Conservation (phyloP, 2,888 invertebrate species). For the Uloborus plumipes region DNA sequence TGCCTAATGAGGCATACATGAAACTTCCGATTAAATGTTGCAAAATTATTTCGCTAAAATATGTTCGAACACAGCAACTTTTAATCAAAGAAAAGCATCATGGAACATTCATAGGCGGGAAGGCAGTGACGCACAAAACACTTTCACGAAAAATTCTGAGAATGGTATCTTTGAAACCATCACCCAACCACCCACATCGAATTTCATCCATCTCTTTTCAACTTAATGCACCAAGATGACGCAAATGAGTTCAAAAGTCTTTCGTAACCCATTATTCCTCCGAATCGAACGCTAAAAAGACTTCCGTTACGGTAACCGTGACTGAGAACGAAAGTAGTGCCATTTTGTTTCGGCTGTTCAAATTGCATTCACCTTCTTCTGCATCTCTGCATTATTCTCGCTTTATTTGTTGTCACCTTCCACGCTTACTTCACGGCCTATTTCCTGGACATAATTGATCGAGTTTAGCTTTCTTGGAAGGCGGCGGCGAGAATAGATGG, state of each 20-base stretch:
- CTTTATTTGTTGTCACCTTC: slow-evolving; percentile 34
- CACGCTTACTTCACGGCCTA: slow-evolving; percentile 39
- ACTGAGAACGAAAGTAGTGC: slow-evolving; percentile 3
- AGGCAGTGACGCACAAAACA: too few species aligned
- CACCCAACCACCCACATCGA: slow-evolving; percentile 16
- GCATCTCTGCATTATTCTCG: slow-evolving; percentile 10
- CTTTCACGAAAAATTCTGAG: too few species aligned
- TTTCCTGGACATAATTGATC: slow-evolving; percentile 24
- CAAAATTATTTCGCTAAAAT: too few species aligned
- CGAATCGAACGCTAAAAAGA: slow-evolving; percentile 46
- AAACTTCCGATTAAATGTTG: too few species aligned
- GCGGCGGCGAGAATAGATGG: too few species aligned
- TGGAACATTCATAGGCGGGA: too few species aligned
- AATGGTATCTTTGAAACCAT: too few species aligned
- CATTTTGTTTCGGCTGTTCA: slow-evolving; percentile 18
- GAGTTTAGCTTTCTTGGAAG: not conserved
- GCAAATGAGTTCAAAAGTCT: slow-evolving; percentile 24
- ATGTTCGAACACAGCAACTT: too few species aligned
- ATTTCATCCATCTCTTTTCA: slow-evolving; percentile 5
- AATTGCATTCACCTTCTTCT: not conserved
- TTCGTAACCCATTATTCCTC: slow-evolving; percentile 38
- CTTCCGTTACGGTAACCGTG: slow-evolving; percentile 40
- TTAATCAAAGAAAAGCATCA: too few species aligned
- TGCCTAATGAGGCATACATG: too few species aligned
- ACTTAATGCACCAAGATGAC: slow-evolving; percentile 17